A percentile compares a stretch with the other conserved stretches of the same genome.
phyloP scores from a whole-genome alignment of 2,888 invertebrate genomes.

The Drosophila meridionalis region DNA sequence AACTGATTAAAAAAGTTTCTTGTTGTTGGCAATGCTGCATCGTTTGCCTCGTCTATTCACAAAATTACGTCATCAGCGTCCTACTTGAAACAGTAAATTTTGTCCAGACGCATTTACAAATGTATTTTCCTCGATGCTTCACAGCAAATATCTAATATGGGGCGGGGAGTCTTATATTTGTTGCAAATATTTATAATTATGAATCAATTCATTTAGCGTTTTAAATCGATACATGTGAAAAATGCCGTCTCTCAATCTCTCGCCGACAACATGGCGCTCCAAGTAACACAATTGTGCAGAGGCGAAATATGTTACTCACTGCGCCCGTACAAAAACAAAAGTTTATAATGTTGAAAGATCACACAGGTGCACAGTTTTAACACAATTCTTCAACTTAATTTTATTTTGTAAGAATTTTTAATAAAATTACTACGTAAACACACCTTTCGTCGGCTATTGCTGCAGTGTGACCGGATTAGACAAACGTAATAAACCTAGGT shows the following conservation, averaged over 20 bases:
- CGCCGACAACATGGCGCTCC: slow-evolving; percentile 59
- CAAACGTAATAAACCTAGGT: neutral
- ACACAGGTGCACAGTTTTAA: slow-evolving; percentile 17
- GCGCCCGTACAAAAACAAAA: slow-evolving; percentile 37
- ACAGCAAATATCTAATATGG: slow-evolving; percentile 16
- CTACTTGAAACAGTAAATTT: slow-evolving; percentile 57
- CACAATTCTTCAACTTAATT: slow-evolving; percentile 35
- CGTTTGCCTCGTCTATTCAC: slow-evolving; percentile 51
- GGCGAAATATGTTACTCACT: slow-evolving; percentile 59
- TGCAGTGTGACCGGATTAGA: slow-evolving; percentile 30
- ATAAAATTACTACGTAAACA: slow-evolving; percentile 62
- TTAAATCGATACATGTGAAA: slow-evolving; percentile 31
- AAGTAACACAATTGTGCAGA: slow-evolving; percentile 31
- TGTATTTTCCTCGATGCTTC: slow-evolving; percentile 3
- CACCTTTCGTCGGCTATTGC: slow-evolving; percentile 58
- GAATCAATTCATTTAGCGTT: slow-evolving; percentile 5
- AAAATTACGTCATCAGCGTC: slow-evolving; percentile 79
- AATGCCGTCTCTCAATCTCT: slow-evolving; percentile 50
- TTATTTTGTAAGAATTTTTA: slow-evolving; percentile 34
- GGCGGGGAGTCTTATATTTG: neutral
- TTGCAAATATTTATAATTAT: slow-evolving; percentile 15
- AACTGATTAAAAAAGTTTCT: slow-evolving; percentile 45
- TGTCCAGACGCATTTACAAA: slow-evolving; percentile 12
- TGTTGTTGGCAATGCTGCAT: slow-evolving; percentile 57
- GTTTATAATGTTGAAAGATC: neutral